Conservation (phyloP, 2,888 invertebrate genomes). For the Zygothrica quintamaculata region DNA sequence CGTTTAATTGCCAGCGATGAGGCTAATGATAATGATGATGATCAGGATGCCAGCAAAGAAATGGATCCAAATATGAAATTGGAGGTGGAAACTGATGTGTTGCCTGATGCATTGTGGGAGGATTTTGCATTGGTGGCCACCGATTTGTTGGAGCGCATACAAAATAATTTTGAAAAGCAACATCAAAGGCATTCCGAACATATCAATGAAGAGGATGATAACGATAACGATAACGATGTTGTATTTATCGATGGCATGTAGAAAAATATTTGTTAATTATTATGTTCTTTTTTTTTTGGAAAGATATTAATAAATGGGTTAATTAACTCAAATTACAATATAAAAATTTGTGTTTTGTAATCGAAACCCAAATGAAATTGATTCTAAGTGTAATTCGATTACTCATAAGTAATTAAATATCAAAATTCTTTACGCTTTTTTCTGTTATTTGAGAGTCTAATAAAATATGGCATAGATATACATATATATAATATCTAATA, state of each 20-base stretch:
- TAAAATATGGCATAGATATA: too few relatives aligned
- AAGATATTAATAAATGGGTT: too few relatives aligned
- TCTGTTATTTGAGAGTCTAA: too few relatives aligned
- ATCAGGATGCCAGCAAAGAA: conserved; percentile 11
- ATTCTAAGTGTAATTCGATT: too few relatives aligned
- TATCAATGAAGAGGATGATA: conserved; percentile 57
- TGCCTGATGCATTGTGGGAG: conserved; percentile 87
- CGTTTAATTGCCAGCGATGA: conserved; percentile 78
- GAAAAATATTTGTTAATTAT: conserved; percentile 7
- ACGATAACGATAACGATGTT: conserved; percentile 66
- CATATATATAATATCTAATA: too few relatives aligned
- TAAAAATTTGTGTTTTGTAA: too few relatives aligned
- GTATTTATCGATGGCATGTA: conserved; percentile 82
- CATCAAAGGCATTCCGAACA: conserved; percentile 28
- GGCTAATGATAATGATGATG: conserved; percentile 34
- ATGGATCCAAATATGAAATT: background rate
- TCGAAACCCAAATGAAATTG: too few relatives aligned
- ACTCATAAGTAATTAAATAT: too few relatives aligned
- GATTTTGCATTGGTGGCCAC: conserved; percentile 90
- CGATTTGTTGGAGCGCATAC: conserved; percentile 87
- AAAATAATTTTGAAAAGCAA: conserved; percentile 76
- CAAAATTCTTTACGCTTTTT: too few relatives aligned
- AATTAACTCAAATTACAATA: too few relatives aligned
- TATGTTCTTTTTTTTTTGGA: too few relatives aligned
- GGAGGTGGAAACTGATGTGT: conserved; percentile 23